Evolutionary conservation across 30 jellyfish, hydroid and myxozoan genomes (phyloP).

Genomic region (Nemopilema nomurai): DNA sequence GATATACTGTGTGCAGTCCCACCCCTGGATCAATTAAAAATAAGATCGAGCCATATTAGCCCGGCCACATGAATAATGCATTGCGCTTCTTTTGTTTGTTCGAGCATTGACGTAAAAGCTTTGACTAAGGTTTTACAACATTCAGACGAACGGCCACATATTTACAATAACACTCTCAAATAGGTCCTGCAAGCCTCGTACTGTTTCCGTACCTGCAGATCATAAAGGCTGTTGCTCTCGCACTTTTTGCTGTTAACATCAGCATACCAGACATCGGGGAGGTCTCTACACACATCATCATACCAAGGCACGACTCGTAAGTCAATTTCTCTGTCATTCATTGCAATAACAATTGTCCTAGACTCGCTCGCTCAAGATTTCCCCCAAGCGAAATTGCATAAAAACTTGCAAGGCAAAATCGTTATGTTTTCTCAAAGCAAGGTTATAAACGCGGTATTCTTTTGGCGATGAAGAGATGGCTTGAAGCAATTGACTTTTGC

Average conservation of each 20-base stretch:
- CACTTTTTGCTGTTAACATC: neutral
- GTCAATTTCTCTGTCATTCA: too few species aligned
- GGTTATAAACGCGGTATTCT: too few species aligned
- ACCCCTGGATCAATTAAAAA: neutral
- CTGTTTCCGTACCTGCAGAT: neutral
- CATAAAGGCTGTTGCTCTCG: neutral
- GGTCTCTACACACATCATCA: too few species aligned
- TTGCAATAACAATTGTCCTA: too few species aligned
- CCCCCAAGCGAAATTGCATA: too few species aligned
- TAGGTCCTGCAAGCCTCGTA: neutral
- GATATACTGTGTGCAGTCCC: neutral
- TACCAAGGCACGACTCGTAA: too few species aligned
- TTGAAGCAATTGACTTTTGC: too few species aligned
- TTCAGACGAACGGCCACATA: constrained; percentile 9
- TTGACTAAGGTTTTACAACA: constrained; percentile 8
- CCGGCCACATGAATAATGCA: constrained; percentile 43
- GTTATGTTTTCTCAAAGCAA: too few species aligned
- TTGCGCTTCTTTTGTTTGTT: constrained; percentile 12
- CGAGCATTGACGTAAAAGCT: constrained; percentile 33
- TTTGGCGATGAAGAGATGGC: too few species aligned
- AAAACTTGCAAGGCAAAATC: too few species aligned
- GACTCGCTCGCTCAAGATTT: too few species aligned
- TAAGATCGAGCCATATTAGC: constrained; percentile 8
- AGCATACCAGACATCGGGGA: too few species aligned
- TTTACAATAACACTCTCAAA: constrained; percentile 13